A percentile compares a stretch with the other conserved stretches of the same genome.
phyloP scores from a whole-genome alignment of 92 coral and sea anemone species.

The Plumapathes pennacea region DNA sequence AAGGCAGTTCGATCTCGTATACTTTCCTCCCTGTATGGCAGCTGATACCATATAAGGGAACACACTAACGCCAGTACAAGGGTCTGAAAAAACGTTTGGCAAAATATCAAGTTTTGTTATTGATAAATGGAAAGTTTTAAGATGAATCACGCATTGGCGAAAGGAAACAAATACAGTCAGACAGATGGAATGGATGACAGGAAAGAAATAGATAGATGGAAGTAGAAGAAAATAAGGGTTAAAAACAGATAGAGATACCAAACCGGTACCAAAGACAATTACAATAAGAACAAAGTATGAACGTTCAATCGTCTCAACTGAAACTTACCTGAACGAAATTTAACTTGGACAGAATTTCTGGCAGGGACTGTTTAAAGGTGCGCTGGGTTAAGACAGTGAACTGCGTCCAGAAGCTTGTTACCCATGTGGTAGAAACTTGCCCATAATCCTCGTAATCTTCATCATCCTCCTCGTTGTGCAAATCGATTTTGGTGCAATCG shows the following conservation, averaged over 20 bases:
- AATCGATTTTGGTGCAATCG: slow-evolving; percentile 27
- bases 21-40: slow-evolving; percentile 79
- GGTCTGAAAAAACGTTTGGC: slow-evolving; percentile 35
- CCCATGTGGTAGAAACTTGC: slow-evolving; percentile 82
- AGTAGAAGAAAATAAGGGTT: background rate
- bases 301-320: too few species aligned
- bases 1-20: slow-evolving; percentile 84
- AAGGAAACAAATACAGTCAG: background rate
- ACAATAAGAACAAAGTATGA: background rate
- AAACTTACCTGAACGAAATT: slow-evolving; percentile 68
- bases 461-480: slow-evolving; percentile 67
- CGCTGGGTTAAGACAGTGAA: slow-evolving; percentile 71
- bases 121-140: background rate
- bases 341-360: slow-evolving; percentile 77
- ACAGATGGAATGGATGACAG: background rate
- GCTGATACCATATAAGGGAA: slow-evolving; percentile 85
- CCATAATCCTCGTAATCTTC: slow-evolving; percentile 53
- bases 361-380: slow-evolving; percentile 83
- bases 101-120: background rate
- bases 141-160: background rate
- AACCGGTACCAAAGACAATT: background rate
- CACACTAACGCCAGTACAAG: slow-evolving; percentile 54
- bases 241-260: background rate
- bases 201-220: background rate
- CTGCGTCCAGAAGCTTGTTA: slow-evolving; percentile 93